Evolutionary conservation across 2,797 vertebrate genomes (phyloP).

Genomic region (Mallotus villosus): DNA sequence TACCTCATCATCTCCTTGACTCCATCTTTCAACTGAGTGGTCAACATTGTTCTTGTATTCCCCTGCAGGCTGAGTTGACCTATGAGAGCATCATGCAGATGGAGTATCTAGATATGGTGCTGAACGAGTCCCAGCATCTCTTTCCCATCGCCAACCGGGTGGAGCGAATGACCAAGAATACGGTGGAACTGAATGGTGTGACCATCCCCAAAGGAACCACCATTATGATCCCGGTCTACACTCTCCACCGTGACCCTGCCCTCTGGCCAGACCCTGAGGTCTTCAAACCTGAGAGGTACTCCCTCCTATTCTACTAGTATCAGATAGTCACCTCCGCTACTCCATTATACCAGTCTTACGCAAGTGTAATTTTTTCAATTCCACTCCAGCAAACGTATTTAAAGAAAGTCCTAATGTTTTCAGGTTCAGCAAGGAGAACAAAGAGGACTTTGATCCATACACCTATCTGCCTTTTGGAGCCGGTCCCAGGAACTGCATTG

Average conservation of each 20-base stretch:
- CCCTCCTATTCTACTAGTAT: too few relatives aligned
- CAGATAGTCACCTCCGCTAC: not conserved
- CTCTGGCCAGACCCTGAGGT: conserved; percentile 70
- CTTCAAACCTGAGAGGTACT: conserved; percentile 77
- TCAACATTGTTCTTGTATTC: not conserved
- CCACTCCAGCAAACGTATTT: not conserved
- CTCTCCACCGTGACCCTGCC: conserved; percentile 54
- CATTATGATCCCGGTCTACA: conserved; percentile 56
- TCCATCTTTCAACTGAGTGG: not conserved
- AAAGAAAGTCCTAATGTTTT: conserved; percentile 8
- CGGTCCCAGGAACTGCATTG: conserved; percentile 86
- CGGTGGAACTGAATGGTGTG: conserved; percentile 67
- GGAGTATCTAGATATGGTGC: conserved; percentile 79
- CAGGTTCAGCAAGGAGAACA: conserved; percentile 85
- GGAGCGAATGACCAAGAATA: conserved; percentile 71
- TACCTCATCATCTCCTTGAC: not conserved
- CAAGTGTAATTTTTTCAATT: not conserved
- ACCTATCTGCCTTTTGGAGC: conserved; percentile 82
- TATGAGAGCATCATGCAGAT: conserved; percentile 65
- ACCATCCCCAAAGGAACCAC: conserved; percentile 65
- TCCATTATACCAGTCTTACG: too few relatives aligned
- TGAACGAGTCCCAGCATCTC: conserved; percentile 69
- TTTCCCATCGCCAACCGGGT: conserved; percentile 54
- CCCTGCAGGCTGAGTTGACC: conserved; percentile 51
- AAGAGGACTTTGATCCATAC: conserved; percentile 71